These are phyloP conservation scores for Spheniscus humboldti DNA, from an alignment of 2,797 vertebrate genomes.

Conservation along the genomic window DNA sequence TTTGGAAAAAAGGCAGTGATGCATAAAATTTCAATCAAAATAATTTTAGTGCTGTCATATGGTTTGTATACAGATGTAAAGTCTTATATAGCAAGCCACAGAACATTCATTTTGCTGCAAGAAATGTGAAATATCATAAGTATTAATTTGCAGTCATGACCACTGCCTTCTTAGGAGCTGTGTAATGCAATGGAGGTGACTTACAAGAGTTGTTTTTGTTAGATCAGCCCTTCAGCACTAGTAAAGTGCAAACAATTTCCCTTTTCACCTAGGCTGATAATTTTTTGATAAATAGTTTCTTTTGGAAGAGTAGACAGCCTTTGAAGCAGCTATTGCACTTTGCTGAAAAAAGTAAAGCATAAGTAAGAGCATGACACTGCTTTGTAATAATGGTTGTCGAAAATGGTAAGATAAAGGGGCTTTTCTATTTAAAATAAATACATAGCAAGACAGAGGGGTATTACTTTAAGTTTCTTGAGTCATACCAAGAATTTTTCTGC, in stretches of 20 bases:
- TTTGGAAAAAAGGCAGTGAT: neutral
- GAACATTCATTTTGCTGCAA: neutral
- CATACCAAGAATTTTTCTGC: neutral
- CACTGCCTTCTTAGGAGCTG: neutral
- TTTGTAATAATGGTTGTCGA: neutral
- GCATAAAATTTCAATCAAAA: neutral
- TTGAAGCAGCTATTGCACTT: neutral
- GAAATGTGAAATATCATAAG: neutral
- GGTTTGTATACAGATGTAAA: neutral
- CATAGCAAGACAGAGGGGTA: neutral
- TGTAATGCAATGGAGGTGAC: neutral
- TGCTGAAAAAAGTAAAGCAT: neutral
- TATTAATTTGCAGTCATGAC: neutral
- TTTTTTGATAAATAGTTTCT: slow-evolving; percentile 27
- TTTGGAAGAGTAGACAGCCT: neutral
- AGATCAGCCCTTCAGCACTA: neutral
- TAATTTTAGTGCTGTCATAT: neutral
- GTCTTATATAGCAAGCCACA: neutral
- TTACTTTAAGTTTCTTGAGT: neutral
- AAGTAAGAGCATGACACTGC: neutral
- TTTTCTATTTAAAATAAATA: neutral
- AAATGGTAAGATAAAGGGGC: neutral
- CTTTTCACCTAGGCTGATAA: neutral
- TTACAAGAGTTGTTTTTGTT: neutral
- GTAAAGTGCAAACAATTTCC: slow-evolving; percentile 1